Evolutionary conservation across 92 coral and sea anemone species (phyloP).

Genomic region (Zoanthus sociatus): DNA sequence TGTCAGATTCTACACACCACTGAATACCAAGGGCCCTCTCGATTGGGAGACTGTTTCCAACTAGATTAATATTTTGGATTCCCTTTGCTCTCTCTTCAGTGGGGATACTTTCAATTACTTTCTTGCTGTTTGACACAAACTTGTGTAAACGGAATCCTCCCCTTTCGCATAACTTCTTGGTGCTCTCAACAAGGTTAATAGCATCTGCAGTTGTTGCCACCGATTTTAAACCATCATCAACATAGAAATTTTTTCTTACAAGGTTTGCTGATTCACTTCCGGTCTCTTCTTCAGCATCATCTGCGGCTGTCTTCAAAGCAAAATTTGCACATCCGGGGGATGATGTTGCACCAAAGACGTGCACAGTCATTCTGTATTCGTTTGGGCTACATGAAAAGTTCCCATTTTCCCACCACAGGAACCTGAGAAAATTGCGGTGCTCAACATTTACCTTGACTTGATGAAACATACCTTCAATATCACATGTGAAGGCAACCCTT

Average conservation of each 20-base stretch:
- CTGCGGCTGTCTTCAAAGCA: slow-evolving; percentile 41
- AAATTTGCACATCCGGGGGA: slow-evolving; percentile 53
- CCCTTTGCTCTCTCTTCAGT: slow-evolving; percentile 42
- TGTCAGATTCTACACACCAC: slow-evolving; percentile 43
- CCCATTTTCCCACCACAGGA: slow-evolving; percentile 62
- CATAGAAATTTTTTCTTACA: slow-evolving; percentile 52
- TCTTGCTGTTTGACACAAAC: slow-evolving; percentile 42
- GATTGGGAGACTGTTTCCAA: not conserved
- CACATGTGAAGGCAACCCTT: slow-evolving; percentile 26
- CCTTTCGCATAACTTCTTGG: not conserved
- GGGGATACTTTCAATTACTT: slow-evolving; percentile 32
- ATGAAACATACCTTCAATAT: slow-evolving; percentile 40
- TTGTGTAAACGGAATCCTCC: not conserved
- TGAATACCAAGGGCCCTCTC: slow-evolving; percentile 28
- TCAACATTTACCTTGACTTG: slow-evolving; percentile 40
- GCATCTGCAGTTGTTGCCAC: not conserved
- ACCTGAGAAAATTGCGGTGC: slow-evolving; percentile 29
- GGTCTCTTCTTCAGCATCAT: slow-evolving; percentile 28
- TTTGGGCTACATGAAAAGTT: not conserved
- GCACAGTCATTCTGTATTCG: slow-evolving; percentile 57
- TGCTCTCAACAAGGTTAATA: not conserved
- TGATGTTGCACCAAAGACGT: slow-evolving; percentile 50
- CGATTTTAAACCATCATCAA: slow-evolving; percentile 12
- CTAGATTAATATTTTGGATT: slow-evolving; percentile 1
- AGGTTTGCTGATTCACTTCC: slow-evolving; percentile 41